These are phyloP conservation scores for Carcina quercana DNA, from an alignment of 2,888 invertebrate species.

Conservation along the genomic window DNA sequence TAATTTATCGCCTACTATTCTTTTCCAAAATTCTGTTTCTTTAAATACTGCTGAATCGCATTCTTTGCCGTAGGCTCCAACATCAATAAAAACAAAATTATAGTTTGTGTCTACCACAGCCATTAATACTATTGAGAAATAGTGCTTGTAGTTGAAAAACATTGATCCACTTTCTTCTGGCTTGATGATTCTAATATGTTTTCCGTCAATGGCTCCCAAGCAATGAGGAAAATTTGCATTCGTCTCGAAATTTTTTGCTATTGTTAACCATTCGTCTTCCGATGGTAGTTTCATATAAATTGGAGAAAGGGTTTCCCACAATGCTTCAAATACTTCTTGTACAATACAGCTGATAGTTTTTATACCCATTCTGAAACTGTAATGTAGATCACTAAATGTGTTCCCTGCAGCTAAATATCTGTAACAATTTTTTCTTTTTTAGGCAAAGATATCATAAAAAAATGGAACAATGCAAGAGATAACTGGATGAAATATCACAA, in stretches of 20 bases:
- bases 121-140: constrained; percentile 19
- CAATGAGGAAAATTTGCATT: constrained; percentile 17
- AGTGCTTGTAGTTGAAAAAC: constrained; percentile 20
- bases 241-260: constrained; percentile 16
- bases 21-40: constrained; percentile 19
- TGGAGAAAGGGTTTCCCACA: constrained; percentile 14
- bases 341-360: constrained; percentile 20
- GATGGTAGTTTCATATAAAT: constrained; percentile 18
- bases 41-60: constrained; percentile 20
- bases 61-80: constrained; percentile 18
- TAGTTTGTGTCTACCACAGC: constrained; percentile 21
- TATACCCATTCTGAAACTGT: constrained; percentile 20
- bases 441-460: constrained; percentile 15
- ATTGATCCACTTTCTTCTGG: constrained; percentile 17
- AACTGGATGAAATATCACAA: constrained; percentile 25
- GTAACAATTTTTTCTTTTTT: constrained; percentile 15
- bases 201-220: constrained; percentile 21
- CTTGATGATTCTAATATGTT: constrained; percentile 20
- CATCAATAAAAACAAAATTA: constrained; percentile 19
- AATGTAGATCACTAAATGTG: constrained; percentile 22
- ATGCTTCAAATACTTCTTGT: constrained; percentile 17
- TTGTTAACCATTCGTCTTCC: constrained; percentile 14
- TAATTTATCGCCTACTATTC: constrained; percentile 13
- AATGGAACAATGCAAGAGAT: constrained; percentile 20
- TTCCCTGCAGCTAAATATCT: constrained; percentile 18